These are phyloP conservation scores for Palloptera scutellata DNA, from an alignment of 2,888 invertebrate genomes.

Conservation along the genomic window DNA sequence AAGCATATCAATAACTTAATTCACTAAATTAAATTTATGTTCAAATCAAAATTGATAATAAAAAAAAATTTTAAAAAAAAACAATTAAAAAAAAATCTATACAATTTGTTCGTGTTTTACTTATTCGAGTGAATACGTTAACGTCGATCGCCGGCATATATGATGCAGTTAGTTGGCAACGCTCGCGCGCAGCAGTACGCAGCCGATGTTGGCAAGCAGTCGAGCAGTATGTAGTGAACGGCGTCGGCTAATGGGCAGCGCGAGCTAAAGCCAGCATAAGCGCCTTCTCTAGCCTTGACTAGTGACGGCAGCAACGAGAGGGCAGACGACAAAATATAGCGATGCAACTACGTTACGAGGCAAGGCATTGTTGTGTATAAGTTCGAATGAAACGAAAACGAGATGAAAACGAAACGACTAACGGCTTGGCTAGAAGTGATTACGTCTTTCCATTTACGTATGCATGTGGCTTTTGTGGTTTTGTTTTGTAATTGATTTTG, in stretches of 20 bases:
- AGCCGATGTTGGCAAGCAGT: no score
- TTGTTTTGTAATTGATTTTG: no score
- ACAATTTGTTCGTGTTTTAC: constrained; percentile 15
- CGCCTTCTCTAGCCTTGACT: not conserved
- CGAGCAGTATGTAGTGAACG: no score
- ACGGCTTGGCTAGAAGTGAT: no score
- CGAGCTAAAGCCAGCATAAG: not conserved
- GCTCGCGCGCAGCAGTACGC: not conserved
- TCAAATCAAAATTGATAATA: not conserved
- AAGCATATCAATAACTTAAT: constrained; percentile 2
- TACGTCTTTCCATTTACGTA: no score
- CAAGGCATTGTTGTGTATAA: not conserved
- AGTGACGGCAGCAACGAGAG: not conserved
- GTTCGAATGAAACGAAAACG: not conserved
- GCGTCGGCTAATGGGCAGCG: no score
- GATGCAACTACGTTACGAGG: not conserved
- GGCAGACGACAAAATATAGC: not conserved
- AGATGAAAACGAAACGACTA: no score
- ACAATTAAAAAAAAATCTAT: constrained; percentile 1
- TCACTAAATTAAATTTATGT: not conserved
- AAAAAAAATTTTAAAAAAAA: not conserved
- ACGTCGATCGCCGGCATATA: constrained; percentile 5
- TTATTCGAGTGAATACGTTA: constrained; percentile 9
- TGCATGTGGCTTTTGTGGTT: no score
- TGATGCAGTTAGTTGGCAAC: constrained; percentile 23